phyloP scores from a whole-genome alignment of 2,113 vertebrate species.

The Carassius carassius region DNA sequence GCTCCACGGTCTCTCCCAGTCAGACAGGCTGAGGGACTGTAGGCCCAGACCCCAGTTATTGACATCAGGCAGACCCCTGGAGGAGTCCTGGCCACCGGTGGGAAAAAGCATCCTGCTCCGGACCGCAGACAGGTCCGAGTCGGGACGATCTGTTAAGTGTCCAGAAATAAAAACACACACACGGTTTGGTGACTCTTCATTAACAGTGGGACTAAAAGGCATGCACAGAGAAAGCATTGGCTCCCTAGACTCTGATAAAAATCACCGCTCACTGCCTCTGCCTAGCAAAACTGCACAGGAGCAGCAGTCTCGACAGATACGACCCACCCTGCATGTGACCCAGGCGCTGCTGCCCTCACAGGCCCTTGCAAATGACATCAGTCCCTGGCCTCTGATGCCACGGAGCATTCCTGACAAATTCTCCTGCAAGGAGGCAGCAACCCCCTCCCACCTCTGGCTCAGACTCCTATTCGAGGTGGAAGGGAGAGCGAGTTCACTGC shows the following conservation, averaged over 20 bases:
- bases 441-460: not conserved
- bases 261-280: constrained; percentile 52
- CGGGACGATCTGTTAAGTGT: constrained; percentile 79
- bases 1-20: constrained; percentile 97
- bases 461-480: constrained; percentile 17
- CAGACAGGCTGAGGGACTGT: constrained; percentile 90
- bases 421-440: constrained; percentile 62
- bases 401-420: constrained; percentile 73
- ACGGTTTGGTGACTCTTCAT: constrained; percentile 46
- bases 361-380: constrained; percentile 96
- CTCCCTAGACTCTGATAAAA: constrained; percentile 34
- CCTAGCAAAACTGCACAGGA: constrained; percentile 70
- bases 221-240: constrained; percentile 31
- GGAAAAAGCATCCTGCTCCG: constrained; percentile 97
- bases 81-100: constrained; percentile 84
- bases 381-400: constrained; percentile 74
- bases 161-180: constrained; percentile 37
- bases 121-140: constrained; percentile 84
- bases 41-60: constrained; percentile 95
- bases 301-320: constrained; percentile 88
- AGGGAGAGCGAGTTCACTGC: constrained; percentile 3
- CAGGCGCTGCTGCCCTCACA: constrained; percentile 92
- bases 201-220: constrained; percentile 27
- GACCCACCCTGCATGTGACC: constrained; percentile 97
- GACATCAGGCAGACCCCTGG: constrained; percentile 86